Evolutionary conservation across 2,888 invertebrate species (phyloP).

Genomic region (Hyposoter didymator): DNA sequence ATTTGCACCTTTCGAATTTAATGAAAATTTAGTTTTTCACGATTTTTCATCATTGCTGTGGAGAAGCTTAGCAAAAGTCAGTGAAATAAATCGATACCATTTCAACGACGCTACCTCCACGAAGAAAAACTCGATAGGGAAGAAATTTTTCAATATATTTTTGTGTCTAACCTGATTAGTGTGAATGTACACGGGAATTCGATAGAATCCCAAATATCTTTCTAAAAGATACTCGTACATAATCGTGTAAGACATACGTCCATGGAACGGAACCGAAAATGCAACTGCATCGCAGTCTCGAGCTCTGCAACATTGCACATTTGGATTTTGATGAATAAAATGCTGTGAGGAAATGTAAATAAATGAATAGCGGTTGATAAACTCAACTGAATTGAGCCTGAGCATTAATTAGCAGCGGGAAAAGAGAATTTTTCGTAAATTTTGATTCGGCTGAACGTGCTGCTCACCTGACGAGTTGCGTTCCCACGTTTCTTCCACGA

Average conservation of each 20-base stretch:
- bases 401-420: no score
- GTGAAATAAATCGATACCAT: neutral
- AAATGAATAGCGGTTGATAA: neutral
- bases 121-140: no score
- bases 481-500: slow-evolving; percentile 39
- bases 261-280: slow-evolving; percentile 13
- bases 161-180: slow-evolving; percentile 35
- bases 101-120: no score
- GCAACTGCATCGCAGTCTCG: slow-evolving; percentile 49
- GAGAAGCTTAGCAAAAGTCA: no score
- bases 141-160: neutral
- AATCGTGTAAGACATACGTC: slow-evolving; percentile 35
- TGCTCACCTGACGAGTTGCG: slow-evolving; percentile 43
- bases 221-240: slow-evolving; percentile 55
- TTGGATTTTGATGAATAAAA: neutral
- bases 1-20: no score
- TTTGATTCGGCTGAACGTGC: neutral
- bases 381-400: no score
- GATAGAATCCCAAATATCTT: slow-evolving; percentile 44
- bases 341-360: neutral
- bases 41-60: neutral
- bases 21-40: neutral
- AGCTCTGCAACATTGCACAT: slow-evolving; percentile 12
- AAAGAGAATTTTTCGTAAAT: no score
- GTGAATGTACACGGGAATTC: slow-evolving; percentile 42